Conservation (phyloP, 2,113 vertebrate genomes). For the Bettongia penicillata region DNA sequence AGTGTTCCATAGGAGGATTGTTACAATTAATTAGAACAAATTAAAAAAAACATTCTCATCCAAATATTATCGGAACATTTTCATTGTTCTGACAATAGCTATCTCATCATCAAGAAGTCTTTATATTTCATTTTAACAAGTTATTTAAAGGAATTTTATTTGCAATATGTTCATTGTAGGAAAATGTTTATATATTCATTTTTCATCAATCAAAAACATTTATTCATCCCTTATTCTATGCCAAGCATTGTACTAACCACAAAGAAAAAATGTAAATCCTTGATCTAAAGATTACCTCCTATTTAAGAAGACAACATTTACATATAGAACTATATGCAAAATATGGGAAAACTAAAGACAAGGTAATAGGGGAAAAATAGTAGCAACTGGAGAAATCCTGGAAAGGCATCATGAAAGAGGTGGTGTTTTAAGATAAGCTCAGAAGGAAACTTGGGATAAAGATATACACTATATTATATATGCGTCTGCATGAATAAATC, state of each 20-base stretch:
- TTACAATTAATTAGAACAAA: constrained; percentile 43
- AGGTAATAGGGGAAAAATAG: not conserved
- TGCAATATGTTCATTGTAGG: not conserved
- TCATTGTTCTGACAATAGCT: constrained; percentile 12
- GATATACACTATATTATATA: not conserved
- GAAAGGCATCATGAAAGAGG: not conserved
- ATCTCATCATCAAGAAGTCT: constrained; percentile 21
- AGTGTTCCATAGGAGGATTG: not conserved
- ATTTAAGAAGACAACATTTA: not conserved
- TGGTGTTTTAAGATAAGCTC: not conserved
- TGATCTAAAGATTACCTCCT: not conserved
- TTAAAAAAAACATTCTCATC: constrained; percentile 35
- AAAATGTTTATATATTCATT: not conserved
- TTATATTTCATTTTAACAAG: not conserved
- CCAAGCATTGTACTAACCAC: not conserved
- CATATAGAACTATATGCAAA: not conserved
- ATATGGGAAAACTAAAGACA: not conserved
- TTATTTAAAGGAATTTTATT: constrained; percentile 23
- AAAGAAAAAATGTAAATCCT: not conserved
- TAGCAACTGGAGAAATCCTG: not conserved
- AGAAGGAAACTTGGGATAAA: not conserved
- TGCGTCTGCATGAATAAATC: constrained; percentile 6
- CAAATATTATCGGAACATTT: constrained; percentile 32
- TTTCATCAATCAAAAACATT: not conserved
- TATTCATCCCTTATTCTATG: not conserved